Evolutionary conservation across 2,113 vertebrate species (phyloP), one percentile per base, ranked within the genome.

Genomic region (Rhinolophus sinicus): DNA sequence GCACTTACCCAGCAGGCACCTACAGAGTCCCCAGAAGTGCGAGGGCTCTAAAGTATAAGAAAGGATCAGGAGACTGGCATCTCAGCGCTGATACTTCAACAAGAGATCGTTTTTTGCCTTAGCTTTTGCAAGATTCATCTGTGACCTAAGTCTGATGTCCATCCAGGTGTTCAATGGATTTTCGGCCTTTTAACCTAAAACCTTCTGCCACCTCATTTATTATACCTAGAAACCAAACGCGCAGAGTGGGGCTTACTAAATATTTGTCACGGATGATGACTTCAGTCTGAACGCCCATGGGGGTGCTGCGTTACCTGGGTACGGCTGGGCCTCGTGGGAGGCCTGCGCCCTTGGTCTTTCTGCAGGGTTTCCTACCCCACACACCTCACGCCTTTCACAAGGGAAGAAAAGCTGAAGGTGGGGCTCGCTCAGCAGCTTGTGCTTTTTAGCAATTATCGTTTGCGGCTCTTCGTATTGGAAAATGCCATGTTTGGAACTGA

Each of bases 131-230:
- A 40, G 72, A 90, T 64, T 97, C 78, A 88, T 75, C 94, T 44
- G 85, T 69, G 88, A 58, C 94, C 94, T 97, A 90, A 97, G 96
- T 93, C 81, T 88, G 80, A 77, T 93, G 88, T 77, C 93, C 88
- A 95, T 44, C 80, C 94, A 97, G 90, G 97, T 60, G 2, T 95
- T 96, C 97, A 98, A 96, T 97, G 91, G 94, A 90, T 93, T 96
- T 95, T 52, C 89, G 76, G 76, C 67, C 84, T 96, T 90, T 98
- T 90, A 93, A 96, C 90, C 96, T 67, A 83, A 95, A 89, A 80
- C 75, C 65, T 58, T 86, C 87, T 90, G 88, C 54, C 47, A 52
- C 90, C 85, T 88, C 97, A 85, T 94, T 96, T 38, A 72, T 98
- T 93, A 96, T 26, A 76, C 65, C 30, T 47, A 70, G 94, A 94